These are phyloP conservation scores for Coryphaenoides rupestris DNA, from an alignment of 2,113 vertebrate genomes.

Conservation along the genomic window DNA sequence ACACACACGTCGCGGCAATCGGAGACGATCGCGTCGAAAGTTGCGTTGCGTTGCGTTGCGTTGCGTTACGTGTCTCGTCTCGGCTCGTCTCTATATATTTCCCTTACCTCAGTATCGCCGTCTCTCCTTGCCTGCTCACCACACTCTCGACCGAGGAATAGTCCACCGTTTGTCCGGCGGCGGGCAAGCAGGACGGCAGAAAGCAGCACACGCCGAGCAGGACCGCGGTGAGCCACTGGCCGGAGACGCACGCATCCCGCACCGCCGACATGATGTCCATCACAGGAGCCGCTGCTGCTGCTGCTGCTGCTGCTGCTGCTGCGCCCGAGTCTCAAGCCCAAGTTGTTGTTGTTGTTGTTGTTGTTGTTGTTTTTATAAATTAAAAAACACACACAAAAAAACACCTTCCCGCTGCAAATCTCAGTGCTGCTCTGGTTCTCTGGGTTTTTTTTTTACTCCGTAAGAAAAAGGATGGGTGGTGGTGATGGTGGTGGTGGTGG, in stretches of 20 bases:
- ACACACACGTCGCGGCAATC: too few species aligned
- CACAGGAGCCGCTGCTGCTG: constrained; percentile 61
- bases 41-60: constrained; percentile 52
- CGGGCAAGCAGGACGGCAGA: constrained; percentile 86
- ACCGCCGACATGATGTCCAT: constrained; percentile 92
- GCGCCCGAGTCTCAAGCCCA: constrained; percentile 51
- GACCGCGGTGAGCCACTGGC: constrained; percentile 88
- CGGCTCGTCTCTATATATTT: too few species aligned
- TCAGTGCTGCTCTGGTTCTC: constrained; percentile 56
- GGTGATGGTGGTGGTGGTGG: not conserved
- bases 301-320: too few species aligned
- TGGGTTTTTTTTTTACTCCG: constrained; percentile 28
- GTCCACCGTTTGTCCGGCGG: constrained; percentile 90
- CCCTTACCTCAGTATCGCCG: constrained; percentile 91
- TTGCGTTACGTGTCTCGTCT: constrained; percentile 46
- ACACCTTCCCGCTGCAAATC: constrained; percentile 38
- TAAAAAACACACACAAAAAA: constrained; percentile 31
- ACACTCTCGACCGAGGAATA: constrained; percentile 88
- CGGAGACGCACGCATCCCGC: constrained; percentile 90
- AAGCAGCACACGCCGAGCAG: constrained; percentile 92
- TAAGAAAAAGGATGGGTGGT: constrained; percentile 59
- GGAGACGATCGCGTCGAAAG: constrained; percentile 29
- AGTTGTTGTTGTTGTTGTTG: constrained; percentile 2
- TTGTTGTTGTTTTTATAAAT: too few species aligned
- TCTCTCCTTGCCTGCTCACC: constrained; percentile 96